Base-by-base conservation (phyloP, 2,113 vertebrate genomes). In the Picathartes gymnocephalus region DNA sequence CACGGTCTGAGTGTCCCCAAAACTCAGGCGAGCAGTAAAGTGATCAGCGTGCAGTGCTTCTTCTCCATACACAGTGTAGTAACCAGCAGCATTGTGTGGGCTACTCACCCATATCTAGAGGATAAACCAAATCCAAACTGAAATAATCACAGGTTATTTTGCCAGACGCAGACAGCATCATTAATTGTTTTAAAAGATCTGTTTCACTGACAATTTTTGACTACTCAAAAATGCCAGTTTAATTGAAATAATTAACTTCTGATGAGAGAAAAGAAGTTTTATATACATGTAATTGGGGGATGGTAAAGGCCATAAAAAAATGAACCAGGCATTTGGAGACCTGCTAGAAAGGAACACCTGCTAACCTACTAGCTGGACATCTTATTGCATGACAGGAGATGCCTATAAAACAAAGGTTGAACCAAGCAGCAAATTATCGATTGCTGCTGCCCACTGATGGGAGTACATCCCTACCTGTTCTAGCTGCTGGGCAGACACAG, bases 41-140 rank as follows among this genome's bases (percentile, higher is more conserved):
- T 99, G 99, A 95, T 99, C 99, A 0, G 99, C 98, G 0, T 99
- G 99, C 90, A 99, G 98, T 0, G 98, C 98, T 95, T 99, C 99
- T 81, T 99, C 99, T 4, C 99, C 99, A 5, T 99, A 99, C 62
- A 99, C 98, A 0, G 99, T 99, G 97, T 99, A 99, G 97, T 99
- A 99, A 39, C 99, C 99, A 3, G 98, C 98, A 37, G 99, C 99
- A 6, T 99, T 99, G 97, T 99, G 99, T 5, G 99, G 99, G 74
- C 99, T 99, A 94, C 99, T 99, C 95, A 99, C 99, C 99, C 99
- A 99, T 54, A 99, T 96, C 99, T 99, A 70, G 72, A 6, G 51
- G n/a, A 83, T 15, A 47, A 70, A 78, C 37, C 65, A 80, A 66
- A 54, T 1, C 33, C 51, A 21, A 15, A 50, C 56, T 33, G 22